Evolutionary conservation across 2,113 vertebrate genomes (phyloP), one percentile per base, ranked within the genome.

Genomic region (Microcebus jonahi): DNA sequence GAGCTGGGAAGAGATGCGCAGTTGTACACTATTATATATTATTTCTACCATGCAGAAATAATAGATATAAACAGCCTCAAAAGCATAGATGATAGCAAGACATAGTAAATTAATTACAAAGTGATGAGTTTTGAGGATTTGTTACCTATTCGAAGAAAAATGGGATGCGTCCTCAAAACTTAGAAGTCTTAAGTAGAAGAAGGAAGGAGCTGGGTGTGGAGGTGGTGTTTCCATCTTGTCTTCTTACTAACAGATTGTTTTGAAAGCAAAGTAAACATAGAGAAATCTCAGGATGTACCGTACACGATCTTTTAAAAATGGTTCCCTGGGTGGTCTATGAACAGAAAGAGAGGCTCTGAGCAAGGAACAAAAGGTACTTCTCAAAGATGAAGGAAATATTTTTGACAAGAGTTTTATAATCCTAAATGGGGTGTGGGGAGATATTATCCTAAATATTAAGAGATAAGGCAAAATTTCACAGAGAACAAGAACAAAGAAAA

Each of bases 351-450:
- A 61, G 5, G 17, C 36, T 79, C 55, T 88, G 81, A 85, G 53
- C 5, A 81, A 76, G 39, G 9, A 31, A 39, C 61, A 67, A 95
- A 95, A 75, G 48, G 7, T 53, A 29, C 27, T 48, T 94, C 93
- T 94, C 67, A 77, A 92, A 75, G 45, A 34, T 29, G 27, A 14
- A 90, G 17, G 55, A 84, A 90, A 80, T 90, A 92, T 88, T 96
- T 95, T 93, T 96, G 45, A 61, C 39, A 91, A 27, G 20, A 63
- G 21, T 73, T 77, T 82, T 79, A 73, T 18, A 70, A 25, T 77
- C 29, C 25, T 68, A 59, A 31, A 75, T 57, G 3, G 1, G 27
- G n/a, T 14, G 4, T 15, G 15, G 11, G 0, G 17, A 55, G n/a
- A 53, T 31, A 63, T 59, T 17, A 27, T 57, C 21, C 13, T 75